phyloP scores from a whole-genome alignment of 2,113 vertebrate genomes.

The Spea bombifrons region DNA sequence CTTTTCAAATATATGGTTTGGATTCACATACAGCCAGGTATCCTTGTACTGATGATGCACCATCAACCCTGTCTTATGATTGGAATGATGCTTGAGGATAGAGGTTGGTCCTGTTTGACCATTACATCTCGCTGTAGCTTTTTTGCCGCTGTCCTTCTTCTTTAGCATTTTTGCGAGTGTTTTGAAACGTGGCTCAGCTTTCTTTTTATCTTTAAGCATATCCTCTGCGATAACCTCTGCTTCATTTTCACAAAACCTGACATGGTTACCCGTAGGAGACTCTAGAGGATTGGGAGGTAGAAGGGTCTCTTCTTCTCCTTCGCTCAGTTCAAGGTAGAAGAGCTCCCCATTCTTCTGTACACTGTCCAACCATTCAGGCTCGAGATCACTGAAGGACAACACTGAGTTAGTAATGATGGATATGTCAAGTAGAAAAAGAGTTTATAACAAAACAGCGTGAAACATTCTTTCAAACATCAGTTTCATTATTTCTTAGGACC shows the following conservation, averaged over 20 bases:
- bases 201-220: conserved; percentile 61
- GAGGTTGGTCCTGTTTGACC: conserved; percentile 70
- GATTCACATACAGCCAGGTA: conserved; percentile 84
- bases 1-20: conserved; percentile 69
- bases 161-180: conserved; percentile 78
- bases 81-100: conserved; percentile 80
- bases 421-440: too few relatives aligned
- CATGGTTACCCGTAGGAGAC: conserved; percentile 74
- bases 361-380: conserved; percentile 90
- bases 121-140: conserved; percentile 52
- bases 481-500: neutral
- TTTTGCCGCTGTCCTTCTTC: conserved; percentile 63
- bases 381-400: conserved; percentile 73
- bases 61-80: conserved; percentile 63
- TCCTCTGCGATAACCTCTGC: conserved; percentile 81
- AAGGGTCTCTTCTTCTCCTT: conserved; percentile 80
- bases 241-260: conserved; percentile 87
- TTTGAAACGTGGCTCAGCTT: conserved; percentile 73
- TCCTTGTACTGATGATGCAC: conserved; percentile 79
- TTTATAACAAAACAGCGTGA: too few relatives aligned
- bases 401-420: too few relatives aligned
- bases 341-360: conserved; percentile 92
- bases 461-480: neutral
- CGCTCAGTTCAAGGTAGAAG: conserved; percentile 92
- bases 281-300: conserved; percentile 65